Base-by-base conservation (phyloP, 2,888 invertebrate species). In the Kryphioiulus occultus region DNA sequence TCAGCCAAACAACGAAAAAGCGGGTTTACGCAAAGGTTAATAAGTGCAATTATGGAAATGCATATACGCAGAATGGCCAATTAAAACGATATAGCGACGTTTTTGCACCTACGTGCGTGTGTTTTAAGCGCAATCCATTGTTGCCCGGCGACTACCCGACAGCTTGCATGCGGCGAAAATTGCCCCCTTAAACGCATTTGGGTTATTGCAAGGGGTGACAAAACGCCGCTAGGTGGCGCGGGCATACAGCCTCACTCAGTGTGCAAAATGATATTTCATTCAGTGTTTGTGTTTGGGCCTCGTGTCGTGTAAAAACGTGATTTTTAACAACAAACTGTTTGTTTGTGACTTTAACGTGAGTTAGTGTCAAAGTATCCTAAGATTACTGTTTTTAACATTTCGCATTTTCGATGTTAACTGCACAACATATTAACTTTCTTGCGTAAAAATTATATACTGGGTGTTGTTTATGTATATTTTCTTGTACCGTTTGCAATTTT, bases 1-100 rank as follows among this genome's bases (percentile, higher is more conserved):
- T 47, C 47, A 10, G 42, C 42, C 12, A 7, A 47, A 47, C 17
- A 9, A 12, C 53, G n/a, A 2, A 44, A 59, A 59, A 59, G 53
- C 53, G 53, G 53, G 53, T 59, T n/a, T n/a, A 59, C 53, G 19
- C 53, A 59, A 59, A 59, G 53, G 53, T 59, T 59, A 59, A 59
- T 59, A 59, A 59, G 53, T 59, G 53, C 53, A 59, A 59, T 59
- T 59, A 59, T 59, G 53, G 53, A 59, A 59, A 59, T 59, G 5
- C 53, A 59, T 7, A 47, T 35, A 44, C 19, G 53, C 17, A 59
- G n/a, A 59, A 59, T 59, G 53, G n/a, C 53, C 53, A 59, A 59
- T 59, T 59, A 59, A 59, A 59, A n/a, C 2, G 53, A 59, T 44
- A 44, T 59, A 59, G 53, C 53, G 2, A 59, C 53, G 19, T 59